Base-by-base conservation (phyloP, 2,797 vertebrate species). In the Eupleurogrammus muticus region DNA sequence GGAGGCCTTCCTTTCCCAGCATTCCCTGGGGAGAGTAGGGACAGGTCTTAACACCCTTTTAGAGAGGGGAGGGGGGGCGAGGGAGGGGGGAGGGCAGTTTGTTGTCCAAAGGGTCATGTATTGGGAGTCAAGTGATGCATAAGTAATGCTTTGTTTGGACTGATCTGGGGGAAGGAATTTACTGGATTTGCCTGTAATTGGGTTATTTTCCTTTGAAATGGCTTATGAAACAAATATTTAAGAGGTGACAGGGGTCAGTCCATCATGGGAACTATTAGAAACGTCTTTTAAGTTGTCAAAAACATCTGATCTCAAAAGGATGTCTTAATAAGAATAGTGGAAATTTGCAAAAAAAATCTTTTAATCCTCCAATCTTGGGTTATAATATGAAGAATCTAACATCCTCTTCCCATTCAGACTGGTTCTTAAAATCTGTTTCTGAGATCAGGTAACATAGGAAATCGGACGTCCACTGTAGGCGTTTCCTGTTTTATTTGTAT, bases 1-100 rank as follows among this genome's bases (percentile, higher is more conserved):
- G 70, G 49, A 88, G 89, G 89, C 80, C 87, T 92, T 90, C 77
- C 75, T 93, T 94, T 93, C 93, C 92, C 93, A 93, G 89, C 90
- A 93, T 92, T 93, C 93, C 93, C 84, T 12, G 36, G 92, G 93
- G 92, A 90, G 80, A 70, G 61, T 40, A 81, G 79, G 80, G 88
- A 90, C 89, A 89, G 87, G 82, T 91, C 88, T 88, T 87, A 91
- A 91, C 90, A 91, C 85, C 91, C 85, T 87, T 62, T 67, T 56
- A 82, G 73, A 70, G 74, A 50, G 21, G n/a, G 75, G 55, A 65
- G 76, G 73, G 21, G 75, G 77, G 44, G n/a, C 0, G 40, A 35
- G 34, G 50, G 53, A 55, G 58, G 5, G n/a, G 24, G 49, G 61
- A 17, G 82, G 75, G 61, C 59, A 65, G 80, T 69, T 89, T 85